Evolutionary conservation across 2,797 vertebrate species (phyloP).

Genomic region (Oceanodroma leucorhoa): DNA sequence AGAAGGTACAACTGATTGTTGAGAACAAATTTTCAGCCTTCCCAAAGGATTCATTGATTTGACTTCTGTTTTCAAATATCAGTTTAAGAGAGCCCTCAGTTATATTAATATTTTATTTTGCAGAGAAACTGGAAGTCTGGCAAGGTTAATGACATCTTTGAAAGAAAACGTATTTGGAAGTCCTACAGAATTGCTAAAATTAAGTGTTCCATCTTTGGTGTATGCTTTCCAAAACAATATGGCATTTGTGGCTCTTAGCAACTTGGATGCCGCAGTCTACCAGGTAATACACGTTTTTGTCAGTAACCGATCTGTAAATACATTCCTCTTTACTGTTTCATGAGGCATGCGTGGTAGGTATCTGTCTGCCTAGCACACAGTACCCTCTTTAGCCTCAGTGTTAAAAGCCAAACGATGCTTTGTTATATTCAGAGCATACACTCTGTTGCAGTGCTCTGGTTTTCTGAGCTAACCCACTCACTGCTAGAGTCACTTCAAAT

Average conservation of each 20-base stretch:
- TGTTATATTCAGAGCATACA: background rate
- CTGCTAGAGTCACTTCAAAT: background rate
- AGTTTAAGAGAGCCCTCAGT: background rate
- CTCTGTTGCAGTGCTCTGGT: background rate
- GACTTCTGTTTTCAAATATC: background rate
- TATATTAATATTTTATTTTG: conserved; percentile 33
- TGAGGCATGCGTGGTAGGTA: accelerated
- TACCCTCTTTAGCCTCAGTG: background rate
- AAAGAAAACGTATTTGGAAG: conserved; percentile 86
- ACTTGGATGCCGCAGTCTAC: conserved; percentile 95
- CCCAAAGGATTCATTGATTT: background rate
- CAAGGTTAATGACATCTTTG: conserved; percentile 79
- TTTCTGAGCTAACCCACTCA: background rate
- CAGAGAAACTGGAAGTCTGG: conserved; percentile 88
- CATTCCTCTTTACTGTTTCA: background rate
- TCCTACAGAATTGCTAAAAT: conserved; percentile 88
- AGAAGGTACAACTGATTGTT: background rate
- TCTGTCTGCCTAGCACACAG: background rate
- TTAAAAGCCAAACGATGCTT: background rate
- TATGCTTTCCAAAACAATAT: conserved; percentile 98
- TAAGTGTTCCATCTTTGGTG: conserved; percentile 92
- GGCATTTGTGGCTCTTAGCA: conserved; percentile 94
- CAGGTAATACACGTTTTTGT: conserved; percentile 78
- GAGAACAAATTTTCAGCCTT: background rate
- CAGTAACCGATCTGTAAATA: background rate